Evolutionary conservation across 2,888 invertebrate genomes (phyloP), one percentile per base, ranked within the genome.

Genomic region (Lochmaea crataegi): DNA sequence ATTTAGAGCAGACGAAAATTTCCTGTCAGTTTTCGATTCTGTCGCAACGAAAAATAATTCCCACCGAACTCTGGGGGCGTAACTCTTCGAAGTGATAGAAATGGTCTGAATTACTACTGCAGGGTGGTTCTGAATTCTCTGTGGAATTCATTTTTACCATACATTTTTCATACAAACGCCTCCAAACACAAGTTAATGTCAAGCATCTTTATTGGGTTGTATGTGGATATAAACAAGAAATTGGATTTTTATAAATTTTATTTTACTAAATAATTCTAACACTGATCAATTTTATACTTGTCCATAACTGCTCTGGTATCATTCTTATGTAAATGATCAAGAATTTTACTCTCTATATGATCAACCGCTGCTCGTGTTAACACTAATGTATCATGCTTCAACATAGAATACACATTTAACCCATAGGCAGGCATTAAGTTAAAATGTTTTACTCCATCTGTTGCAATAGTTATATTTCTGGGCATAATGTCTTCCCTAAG

Each of bases 361-460:
- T 96, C 93, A 0, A 95, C 92, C 0, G 98, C 98, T 60, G 91
- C 90, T 77, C 93, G 87, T 0, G 98, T 97, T 2, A 99, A 85
- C 6, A 99, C 93, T 11, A 99, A 87, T 0, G 98, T 98, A 76
- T 96, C 94, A 86, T 99, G 96, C 88, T 99, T 99, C 76, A 99
- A 85, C 95, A 99, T 97, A 48, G 98, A 97, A 87, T 94, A 94
- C 0, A 98, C 97, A 89, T 99, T 99, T 16, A 99, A 89, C 82
- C 96, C 96, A 88, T 97, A 99, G 0, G 93, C 93, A 11, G 99
- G 99, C 96, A 99, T 97, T 32, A 98, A 88, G 86, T 96, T 99
- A 51, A 97, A 91, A 84, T 96, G 94, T 51, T 91, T 91, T n/a
- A 98, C 88, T 3, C 84, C 79, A 80, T 95, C 93, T 3, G 94